These are phyloP conservation scores for Fragum fragum DNA, from an alignment of 2,888 invertebrate genomes.

Conservation along the genomic window DNA sequence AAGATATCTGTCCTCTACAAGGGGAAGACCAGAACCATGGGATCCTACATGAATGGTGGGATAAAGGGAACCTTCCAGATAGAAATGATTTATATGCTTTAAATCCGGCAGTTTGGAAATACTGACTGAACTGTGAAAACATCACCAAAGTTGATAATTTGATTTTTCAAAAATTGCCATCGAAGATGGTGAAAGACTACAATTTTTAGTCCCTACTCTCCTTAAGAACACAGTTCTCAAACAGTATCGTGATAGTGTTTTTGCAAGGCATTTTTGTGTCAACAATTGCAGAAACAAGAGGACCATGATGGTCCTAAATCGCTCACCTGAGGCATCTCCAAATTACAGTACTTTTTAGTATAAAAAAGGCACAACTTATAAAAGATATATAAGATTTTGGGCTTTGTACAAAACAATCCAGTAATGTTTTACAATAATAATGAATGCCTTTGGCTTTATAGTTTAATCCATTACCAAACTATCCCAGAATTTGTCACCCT, in stretches of 20 bases:
- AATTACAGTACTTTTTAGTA: too few species aligned
- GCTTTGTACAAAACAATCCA: too few species aligned
- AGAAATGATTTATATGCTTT: background rate
- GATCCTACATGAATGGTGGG: constrained; percentile 21
- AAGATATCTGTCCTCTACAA: background rate
- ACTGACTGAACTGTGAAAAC: constrained; percentile 30
- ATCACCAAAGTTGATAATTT: background rate
- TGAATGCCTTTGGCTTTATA: too few species aligned
- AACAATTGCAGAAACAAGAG: constrained; percentile 25
- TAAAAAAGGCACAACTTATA: too few species aligned
- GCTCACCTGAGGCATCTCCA: too few species aligned
- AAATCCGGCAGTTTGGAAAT: constrained; percentile 16
- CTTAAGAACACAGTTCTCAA: constrained; percentile 4
- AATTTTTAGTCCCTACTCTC: constrained; percentile 23
- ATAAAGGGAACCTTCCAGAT: background rate
- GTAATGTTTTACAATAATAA: too few species aligned
- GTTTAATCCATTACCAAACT: too few species aligned
- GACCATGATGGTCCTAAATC: too few species aligned
- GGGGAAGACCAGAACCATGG: constrained; percentile 15
- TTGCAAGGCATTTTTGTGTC: constrained; percentile 10
- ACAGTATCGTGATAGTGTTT: background rate
- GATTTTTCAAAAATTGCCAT: background rate
- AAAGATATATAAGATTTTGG: too few species aligned
- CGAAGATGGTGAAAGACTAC: background rate
- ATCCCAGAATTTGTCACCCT: too few species aligned